A percentile compares a stretch with the other conserved stretches of the same genome.
Conservation (phyloP, 2,888 invertebrate genomes). For the Synanthedon tipuliformis region DNA sequence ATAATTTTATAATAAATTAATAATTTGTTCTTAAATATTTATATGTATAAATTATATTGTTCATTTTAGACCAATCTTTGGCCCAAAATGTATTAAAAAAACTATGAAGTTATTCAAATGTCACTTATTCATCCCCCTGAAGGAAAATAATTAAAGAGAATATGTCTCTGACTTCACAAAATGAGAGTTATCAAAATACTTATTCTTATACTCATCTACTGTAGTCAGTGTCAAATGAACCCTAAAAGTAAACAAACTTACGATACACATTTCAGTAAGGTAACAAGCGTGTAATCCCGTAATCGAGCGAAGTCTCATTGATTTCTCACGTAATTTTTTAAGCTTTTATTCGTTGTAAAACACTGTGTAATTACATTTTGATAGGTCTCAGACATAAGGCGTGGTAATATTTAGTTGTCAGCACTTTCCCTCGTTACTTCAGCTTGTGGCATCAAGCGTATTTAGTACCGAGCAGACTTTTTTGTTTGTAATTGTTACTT, state of each 20-base stretch:
- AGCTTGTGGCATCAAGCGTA: constrained; percentile 7
- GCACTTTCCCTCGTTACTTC: constrained; percentile 27
- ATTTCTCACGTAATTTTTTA: constrained; percentile 23
- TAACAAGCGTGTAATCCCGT: constrained; percentile 21
- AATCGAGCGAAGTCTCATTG: constrained; percentile 25
- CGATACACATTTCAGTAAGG: constrained; percentile 22
- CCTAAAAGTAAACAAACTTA: constrained; percentile 27
- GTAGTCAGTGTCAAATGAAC: not conserved
- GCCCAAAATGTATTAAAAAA: too few relatives aligned
- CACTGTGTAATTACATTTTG: constrained; percentile 39
- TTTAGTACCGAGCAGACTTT: constrained; percentile 16
- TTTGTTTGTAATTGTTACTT: constrained; percentile 15
- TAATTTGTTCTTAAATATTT: too few relatives aligned
- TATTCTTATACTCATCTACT: too few relatives aligned
- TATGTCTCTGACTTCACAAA: too few relatives aligned
- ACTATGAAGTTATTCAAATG: too few relatives aligned
- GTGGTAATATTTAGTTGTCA: constrained; percentile 41
- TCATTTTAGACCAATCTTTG: too few relatives aligned
- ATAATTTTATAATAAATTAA: too few relatives aligned
- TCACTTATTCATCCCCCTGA: too few relatives aligned
- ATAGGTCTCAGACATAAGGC: constrained; percentile 30
- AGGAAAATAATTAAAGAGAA: too few relatives aligned
- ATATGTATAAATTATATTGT: too few relatives aligned
- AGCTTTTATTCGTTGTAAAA: constrained; percentile 25
- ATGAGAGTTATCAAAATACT: too few relatives aligned